Evolutionary conservation across 2,797 vertebrate species (phyloP), one percentile per base, ranked within the genome.

Genomic region (Crocidura indochinensis): DNA sequence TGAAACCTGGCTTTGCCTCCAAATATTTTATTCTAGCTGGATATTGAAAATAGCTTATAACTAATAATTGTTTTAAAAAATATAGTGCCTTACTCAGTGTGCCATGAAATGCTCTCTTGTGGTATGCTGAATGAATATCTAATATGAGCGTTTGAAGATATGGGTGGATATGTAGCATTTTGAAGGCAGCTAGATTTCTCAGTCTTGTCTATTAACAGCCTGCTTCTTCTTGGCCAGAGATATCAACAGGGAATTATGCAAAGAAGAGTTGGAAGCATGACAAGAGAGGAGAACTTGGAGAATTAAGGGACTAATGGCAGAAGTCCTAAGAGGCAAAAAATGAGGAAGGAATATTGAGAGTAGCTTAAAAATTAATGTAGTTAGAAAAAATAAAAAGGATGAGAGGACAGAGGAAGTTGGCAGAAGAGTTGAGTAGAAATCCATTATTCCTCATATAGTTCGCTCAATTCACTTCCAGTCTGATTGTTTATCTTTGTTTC

Each of bases 1-100:
- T 46, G 9, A 22, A 17, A 26, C 29, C 72, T 91, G 67, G 31
- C 29, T 80, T 94, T 94, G 91, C 26, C 79, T 84, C 27, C 27
- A 74, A 83, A 92, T 87, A 67, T 91, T 27, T 92, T 89, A 76
- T 90, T 86, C 85, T 93, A 31, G 89, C 95, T 95, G 83, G 47
- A 14, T 68, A 87, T 91, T 69, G 47, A 49, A 15, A 60, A 69
- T 75, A 88, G 73, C 91, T 90, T 71, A 27, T 72, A 93, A 84
- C 88, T 84, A 85, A 73, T 81, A 20, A 91, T 93, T 92, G 44
- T 69, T 85, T 67, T 80, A 73, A 88, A 29, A 64, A 46, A 87
- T 85, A 76, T 27, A 72, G 47, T 9, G 51, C 73, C 69, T 51
- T 24, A 26, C 24, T 60, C 65, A 72, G 53, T 26, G 73, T 85